Evolutionary conservation across 1,140 invertebrate genomes (phyloP).

Genomic region (Euglossa dilemma): DNA sequence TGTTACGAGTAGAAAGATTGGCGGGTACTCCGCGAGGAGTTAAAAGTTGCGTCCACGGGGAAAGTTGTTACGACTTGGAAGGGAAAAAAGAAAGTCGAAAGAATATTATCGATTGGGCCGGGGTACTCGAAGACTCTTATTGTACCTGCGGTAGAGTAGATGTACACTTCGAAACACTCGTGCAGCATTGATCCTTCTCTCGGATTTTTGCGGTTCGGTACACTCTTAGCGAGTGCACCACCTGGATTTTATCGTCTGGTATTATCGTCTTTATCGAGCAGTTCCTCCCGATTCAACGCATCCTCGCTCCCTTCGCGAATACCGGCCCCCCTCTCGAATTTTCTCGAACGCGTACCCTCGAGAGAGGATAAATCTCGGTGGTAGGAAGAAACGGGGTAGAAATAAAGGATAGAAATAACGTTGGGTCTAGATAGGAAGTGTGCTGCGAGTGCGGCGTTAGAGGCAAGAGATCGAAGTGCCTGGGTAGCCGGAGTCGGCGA

Average conservation of each 20-base stretch:
- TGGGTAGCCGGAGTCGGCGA: too few relatives aligned
- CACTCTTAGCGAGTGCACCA: not conserved
- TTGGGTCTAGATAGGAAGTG: too few relatives aligned
- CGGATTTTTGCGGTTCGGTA: not conserved
- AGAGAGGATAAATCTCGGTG: not conserved
- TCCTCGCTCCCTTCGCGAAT: not conserved
- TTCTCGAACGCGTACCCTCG: too few relatives aligned
- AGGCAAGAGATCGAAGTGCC: not conserved
- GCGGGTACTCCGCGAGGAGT: not conserved
- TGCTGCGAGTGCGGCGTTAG: too few relatives aligned
- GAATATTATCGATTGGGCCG: constrained; percentile 19
- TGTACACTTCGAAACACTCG: not conserved
- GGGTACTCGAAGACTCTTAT: not conserved
- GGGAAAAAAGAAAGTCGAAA: not conserved
- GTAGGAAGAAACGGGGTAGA: too few relatives aligned
- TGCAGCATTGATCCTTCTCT: not conserved
- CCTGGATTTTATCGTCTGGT: not conserved
- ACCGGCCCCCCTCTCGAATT: too few relatives aligned
- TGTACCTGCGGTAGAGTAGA: not conserved
- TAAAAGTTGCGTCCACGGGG: not conserved
- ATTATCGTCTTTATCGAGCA: not conserved
- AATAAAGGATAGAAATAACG: too few relatives aligned
- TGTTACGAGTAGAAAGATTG: not conserved
- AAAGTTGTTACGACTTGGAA: not conserved
- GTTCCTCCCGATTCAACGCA: not conserved